Evolutionary conservation across 2,113 vertebrate genomes (phyloP), one percentile per base, ranked within the genome.

Genomic region (Lucifuga dentata): DNA sequence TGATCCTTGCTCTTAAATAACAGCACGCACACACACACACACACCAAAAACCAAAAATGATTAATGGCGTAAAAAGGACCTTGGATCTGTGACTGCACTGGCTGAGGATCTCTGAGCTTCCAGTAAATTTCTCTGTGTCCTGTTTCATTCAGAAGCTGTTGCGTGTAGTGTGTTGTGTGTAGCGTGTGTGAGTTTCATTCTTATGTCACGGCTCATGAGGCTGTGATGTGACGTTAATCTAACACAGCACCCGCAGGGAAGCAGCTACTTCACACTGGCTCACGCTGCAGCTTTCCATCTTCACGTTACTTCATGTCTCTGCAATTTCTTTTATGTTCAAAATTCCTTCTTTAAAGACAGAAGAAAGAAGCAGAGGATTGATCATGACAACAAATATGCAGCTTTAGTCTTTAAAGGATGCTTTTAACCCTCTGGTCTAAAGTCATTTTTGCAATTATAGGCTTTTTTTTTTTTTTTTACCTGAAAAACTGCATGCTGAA

Each of bases 171-270:
- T 58, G 68, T 75, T 62, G 23, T 23, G 65, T 58, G 38, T 43
- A 67, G 68, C 61, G 68, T 58, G 68, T 75, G 70, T 65, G 63
- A 78, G 83, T 76, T 88, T 85, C 81, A 83, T 81, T 83, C 83
- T 85, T 59, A 48, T 84, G 81, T 89, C 86, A 88, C 35, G 24
- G 68, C 71, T 79, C 68, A 78, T 86, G 79, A 86, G 75, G 66
- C 73, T n/a, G 50, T 26, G 76, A 80, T 52, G 61, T 89, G 87
- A 90, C 44, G 58, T 68, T 87, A 76, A 88, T 91, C 68, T 58
- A 79, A 73, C 60, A 59, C 81, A 89, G 75, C 86, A 88, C 46
- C 68, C 8, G 26, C 49, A 33, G 44, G 51, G 73, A 80, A 83
- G 68, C 75, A 70, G 78, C 73, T 78, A 75, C 82, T 87, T 78